These are phyloP conservation scores for Myotis pilosus DNA, from an alignment of 2,797 vertebrate species.

Conservation along the genomic window DNA sequence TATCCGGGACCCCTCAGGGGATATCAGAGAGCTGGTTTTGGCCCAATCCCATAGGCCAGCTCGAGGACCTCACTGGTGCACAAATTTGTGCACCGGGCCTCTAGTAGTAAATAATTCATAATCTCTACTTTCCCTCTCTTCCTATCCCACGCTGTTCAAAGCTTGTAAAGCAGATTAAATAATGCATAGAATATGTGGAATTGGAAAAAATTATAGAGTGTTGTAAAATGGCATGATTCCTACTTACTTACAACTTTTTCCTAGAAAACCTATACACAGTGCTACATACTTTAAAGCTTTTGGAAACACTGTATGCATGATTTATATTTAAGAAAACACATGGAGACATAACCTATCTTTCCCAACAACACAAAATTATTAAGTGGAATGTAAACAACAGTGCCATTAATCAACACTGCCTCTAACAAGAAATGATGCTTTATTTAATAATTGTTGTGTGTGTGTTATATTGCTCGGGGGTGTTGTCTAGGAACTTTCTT, in stretches of 20 bases:
- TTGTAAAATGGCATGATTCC: not conserved
- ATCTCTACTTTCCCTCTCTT: not conserved
- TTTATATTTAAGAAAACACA: slow-evolving; percentile 27
- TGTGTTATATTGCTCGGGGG: not conserved
- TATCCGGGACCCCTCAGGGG: too few relatives aligned
- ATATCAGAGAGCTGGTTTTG: too few relatives aligned
- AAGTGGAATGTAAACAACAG: not conserved
- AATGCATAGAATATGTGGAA: not conserved
- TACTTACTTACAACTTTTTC: not conserved
- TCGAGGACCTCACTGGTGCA: too few relatives aligned
- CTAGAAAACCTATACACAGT: not conserved
- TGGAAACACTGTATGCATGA: not conserved
- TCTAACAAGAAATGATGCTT: not conserved
- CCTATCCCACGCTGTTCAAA: not conserved
- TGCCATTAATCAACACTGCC: not conserved
- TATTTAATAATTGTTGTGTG: not conserved
- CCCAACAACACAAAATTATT: not conserved
- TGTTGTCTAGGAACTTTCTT: not conserved
- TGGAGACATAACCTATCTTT: not conserved
- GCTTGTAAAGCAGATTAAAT: not conserved
- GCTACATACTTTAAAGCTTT: not conserved
- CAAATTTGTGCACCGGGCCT: too few relatives aligned
- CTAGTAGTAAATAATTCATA: not conserved
- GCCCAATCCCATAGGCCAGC: too few relatives aligned
- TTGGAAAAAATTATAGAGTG: not conserved